A percentile compares a stretch with the other conserved stretches of the same genome.
Conservation (phyloP, 2,888 invertebrate genomes). For the Apodemia zela region DNA sequence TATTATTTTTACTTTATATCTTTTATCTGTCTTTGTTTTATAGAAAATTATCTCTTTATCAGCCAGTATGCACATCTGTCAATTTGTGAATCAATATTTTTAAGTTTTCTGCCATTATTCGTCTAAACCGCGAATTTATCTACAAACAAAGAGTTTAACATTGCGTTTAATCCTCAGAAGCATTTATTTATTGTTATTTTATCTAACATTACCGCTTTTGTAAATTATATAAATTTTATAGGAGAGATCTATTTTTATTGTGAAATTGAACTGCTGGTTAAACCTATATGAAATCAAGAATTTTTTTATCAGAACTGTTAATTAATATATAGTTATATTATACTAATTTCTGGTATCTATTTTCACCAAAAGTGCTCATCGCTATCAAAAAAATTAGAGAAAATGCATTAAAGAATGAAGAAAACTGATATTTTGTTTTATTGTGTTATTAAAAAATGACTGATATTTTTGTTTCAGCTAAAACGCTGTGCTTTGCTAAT, state of each 20-base stretch:
- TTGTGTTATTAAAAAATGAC: constrained; percentile 5
- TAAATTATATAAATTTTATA: constrained; percentile 80
- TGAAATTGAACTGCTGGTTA: constrained; percentile 70
- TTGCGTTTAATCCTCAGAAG: constrained; percentile 72
- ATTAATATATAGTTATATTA: constrained; percentile 50
- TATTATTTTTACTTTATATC: too few relatives aligned
- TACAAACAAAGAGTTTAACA: constrained; percentile 57
- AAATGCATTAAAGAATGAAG: constrained; percentile 81
- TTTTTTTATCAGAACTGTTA: constrained; percentile 71
- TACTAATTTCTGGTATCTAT: constrained; percentile 76
- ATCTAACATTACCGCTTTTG: constrained; percentile 71
- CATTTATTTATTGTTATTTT: constrained; percentile 76
- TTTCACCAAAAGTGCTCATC: constrained; percentile 87
- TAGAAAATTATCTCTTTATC: not conserved
- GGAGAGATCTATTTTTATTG: constrained; percentile 81
- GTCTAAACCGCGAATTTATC: constrained; percentile 71
- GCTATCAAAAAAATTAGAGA: constrained; percentile 83
- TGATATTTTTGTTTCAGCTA: too few relatives aligned
- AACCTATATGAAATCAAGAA: constrained; percentile 58
- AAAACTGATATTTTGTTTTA: constrained; percentile 59
- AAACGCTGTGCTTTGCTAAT: too few relatives aligned
- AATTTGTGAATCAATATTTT: not conserved
- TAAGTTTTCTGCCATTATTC: not conserved
- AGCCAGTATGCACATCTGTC: not conserved
- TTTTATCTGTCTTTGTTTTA: too few relatives aligned